These are phyloP conservation scores for Physocephala rufipes DNA, from an alignment of 2,888 invertebrate genomes.

Conservation along the genomic window DNA sequence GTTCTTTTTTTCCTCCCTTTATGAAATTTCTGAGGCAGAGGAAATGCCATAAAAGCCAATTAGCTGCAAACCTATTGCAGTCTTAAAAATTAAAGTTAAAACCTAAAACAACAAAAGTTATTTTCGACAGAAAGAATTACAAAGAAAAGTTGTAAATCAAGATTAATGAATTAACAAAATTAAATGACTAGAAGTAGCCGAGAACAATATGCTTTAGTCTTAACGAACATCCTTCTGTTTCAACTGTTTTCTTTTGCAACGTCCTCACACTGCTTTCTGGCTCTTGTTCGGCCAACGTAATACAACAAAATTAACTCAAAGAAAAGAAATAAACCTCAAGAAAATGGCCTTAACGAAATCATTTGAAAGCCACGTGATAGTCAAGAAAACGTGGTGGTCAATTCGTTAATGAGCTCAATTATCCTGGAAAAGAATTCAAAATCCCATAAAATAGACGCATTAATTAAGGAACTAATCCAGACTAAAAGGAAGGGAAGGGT, in stretches of 20 bases:
- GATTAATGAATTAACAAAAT: constrained; percentile 34
- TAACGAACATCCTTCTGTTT: neutral
- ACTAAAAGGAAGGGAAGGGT: neutral
- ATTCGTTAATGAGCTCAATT: constrained; percentile 28
- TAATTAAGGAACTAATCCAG: constrained; percentile 13
- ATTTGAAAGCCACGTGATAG: neutral
- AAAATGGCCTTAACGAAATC: no score
- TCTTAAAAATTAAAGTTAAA: neutral
- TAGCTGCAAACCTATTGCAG: constrained; percentile 18
- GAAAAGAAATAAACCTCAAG: neutral
- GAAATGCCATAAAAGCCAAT: constrained; percentile 35
- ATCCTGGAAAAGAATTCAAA: constrained; percentile 8
- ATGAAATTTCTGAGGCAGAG: constrained; percentile 19
- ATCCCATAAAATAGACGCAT: neutral
- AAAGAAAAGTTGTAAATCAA: constrained; percentile 34
- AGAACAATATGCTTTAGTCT: neutral
- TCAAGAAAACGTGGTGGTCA: constrained; percentile 12
- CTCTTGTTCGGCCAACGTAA: neutral
- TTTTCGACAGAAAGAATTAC: constrained; percentile 5
- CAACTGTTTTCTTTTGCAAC: no score
- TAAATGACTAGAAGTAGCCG: constrained; percentile 19
- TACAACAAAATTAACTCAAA: neutral
- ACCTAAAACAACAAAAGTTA: neutral
- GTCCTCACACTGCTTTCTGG: no score
- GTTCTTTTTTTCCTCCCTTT: neutral